Conservation (phyloP, 2,797 vertebrate genomes). For the Alosa sapidissima region DNA sequence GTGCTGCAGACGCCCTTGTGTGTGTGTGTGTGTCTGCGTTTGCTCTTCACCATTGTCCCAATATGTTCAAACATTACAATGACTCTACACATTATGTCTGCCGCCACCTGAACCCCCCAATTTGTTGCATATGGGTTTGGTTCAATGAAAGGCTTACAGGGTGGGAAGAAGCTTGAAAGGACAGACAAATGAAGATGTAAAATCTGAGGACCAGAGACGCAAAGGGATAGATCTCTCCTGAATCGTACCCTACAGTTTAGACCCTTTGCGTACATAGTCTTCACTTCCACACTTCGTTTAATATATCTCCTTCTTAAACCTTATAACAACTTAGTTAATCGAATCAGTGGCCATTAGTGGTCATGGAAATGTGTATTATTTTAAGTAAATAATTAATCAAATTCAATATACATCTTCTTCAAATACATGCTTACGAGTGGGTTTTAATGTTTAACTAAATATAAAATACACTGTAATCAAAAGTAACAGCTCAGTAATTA, state of each 20-base stretch:
- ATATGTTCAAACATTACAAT: constrained; percentile 14
- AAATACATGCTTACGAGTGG: neutral
- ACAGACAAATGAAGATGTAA: neutral
- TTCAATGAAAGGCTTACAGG: neutral
- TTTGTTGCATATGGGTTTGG: constrained; percentile 19
- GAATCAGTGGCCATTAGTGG: neutral
- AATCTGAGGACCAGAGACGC: no score
- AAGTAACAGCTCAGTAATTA: no score
- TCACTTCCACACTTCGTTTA: neutral
- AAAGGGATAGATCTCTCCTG: no score
- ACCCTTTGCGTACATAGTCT: neutral
- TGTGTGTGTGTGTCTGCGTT: neutral
- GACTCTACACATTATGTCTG: constrained; percentile 28
- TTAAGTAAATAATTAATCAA: neutral
- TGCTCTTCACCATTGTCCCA: neutral
- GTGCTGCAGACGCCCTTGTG: neutral
- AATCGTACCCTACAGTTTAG: neutral
- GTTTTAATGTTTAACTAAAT: neutral
- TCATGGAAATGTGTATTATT: neutral
- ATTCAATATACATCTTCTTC: neutral
- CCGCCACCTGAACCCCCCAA: constrained; percentile 35
- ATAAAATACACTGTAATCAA: neutral
- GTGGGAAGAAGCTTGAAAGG: neutral
- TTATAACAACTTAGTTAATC: neutral
- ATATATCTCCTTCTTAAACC: neutral